Evolutionary conservation across 2,797 vertebrate species (phyloP), one percentile per base, ranked within the genome.

Genomic region (Girardinus metallicus): DNA sequence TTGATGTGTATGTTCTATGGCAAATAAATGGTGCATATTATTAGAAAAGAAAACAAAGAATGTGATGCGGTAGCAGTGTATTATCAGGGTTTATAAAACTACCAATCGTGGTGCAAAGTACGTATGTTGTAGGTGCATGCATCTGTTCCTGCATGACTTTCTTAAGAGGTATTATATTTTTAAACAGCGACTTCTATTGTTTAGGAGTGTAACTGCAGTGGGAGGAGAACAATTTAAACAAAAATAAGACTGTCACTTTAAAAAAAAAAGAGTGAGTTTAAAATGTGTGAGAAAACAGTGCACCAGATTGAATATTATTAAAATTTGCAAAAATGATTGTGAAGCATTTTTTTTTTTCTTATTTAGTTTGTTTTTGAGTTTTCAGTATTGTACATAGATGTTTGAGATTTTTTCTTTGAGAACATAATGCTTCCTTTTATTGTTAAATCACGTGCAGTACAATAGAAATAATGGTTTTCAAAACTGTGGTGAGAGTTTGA

Each of bases 1-100:
- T 75, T 80, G 68, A 72, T 72, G 18, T 72, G 26, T 72, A 46
- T 44, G 68, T 46, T 46, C 68, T 18, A 29, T 9, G 41, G 41
- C 3, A n/a, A 15, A 41, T 3, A 16, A 44, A 46, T 9, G 16
- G n/a, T 44, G 41, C 26, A 72, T 46, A 72, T 46, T 29, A 46
- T 16, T 44, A 16, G 68, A 44, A 18, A 31, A 15, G 23, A 68
- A 72, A 29, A 72, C 41, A 71, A 18, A 1, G 16, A 29, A 29
- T n/a, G 12, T 4, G 13, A 44, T 3, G 26, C 0, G 0, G 6
- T 29, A 46, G 26, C 12, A 71, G 1, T 3, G 44, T n/a, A 6
- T 29, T n/a, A 70, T 44, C 39, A 70, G 10, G 21, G 26, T 15
- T 70, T 71, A n/a, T 8, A 15, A 71, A 71, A 8, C 26, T 43